Percentiles rank a stretch among this genome's conserved stretches.
Evolutionary conservation across 2,888 invertebrate species (phyloP).

Genomic region (Drosophila suboccidentalis): DNA sequence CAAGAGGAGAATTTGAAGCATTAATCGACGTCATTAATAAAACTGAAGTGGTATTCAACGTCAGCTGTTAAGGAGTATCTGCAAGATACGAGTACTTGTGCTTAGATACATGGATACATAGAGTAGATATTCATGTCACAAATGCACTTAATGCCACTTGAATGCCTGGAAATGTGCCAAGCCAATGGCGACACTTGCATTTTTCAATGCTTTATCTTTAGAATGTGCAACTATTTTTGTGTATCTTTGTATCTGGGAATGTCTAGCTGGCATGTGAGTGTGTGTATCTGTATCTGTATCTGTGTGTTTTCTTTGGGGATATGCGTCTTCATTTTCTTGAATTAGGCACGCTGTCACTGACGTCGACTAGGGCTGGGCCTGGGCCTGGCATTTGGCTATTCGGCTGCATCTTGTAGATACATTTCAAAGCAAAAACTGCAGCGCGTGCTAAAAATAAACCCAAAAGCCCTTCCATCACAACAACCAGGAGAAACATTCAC

Average conservation of each 20-base stretch:
- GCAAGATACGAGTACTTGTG: constrained; percentile 30
- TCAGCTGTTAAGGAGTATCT: constrained; percentile 34
- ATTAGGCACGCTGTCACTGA: constrained; percentile 65
- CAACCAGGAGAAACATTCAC: constrained; percentile 25
- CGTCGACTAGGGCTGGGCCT: constrained; percentile 22
- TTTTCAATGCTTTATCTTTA: constrained; percentile 55
- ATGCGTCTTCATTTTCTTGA: constrained; percentile 56
- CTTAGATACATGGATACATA: neutral
- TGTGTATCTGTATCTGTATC: constrained; percentile 3
- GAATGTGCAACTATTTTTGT: constrained; percentile 71
- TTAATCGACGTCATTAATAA: constrained; percentile 69
- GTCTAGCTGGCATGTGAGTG: constrained; percentile 23
- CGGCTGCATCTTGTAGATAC: constrained; percentile 64
- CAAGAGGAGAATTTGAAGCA: constrained; percentile 18
- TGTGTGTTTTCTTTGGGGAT: constrained; percentile 19
- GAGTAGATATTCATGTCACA: constrained; percentile 20
- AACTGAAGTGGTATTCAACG: constrained; percentile 49
- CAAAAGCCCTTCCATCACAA: constrained; percentile 75
- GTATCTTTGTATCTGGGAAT: constrained; percentile 54
- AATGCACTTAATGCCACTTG: constrained; percentile 38
- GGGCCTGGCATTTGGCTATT: constrained; percentile 37
- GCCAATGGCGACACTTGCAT: constrained; percentile 65
- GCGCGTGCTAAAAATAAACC: constrained; percentile 64
- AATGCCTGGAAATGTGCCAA: constrained; percentile 67
- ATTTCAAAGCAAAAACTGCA: constrained; percentile 72